phyloP scores from a whole-genome alignment of 1,140 invertebrate genomes.

The Pseudobourletiella spinata region DNA sequence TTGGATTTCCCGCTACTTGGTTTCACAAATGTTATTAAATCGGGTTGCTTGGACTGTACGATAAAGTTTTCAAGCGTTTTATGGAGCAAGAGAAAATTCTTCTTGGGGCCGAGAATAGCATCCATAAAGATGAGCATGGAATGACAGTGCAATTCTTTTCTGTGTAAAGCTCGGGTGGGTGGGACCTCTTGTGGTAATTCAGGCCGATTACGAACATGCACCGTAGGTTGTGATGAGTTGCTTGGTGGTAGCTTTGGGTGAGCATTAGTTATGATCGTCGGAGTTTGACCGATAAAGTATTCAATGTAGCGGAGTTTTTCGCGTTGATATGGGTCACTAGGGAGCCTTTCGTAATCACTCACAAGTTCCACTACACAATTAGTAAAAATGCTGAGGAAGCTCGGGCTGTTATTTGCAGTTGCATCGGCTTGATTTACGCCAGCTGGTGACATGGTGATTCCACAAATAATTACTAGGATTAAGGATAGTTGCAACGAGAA shows the following conservation, averaged over 20 bases:
- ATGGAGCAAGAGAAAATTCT: not conserved
- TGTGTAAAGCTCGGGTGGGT: not conserved
- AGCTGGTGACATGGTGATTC: too few relatives aligned
- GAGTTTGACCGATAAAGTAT: not conserved
- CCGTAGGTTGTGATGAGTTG: not conserved
- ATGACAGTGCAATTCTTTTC: not conserved
- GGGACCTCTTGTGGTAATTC: not conserved
- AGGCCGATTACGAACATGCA: too few relatives aligned
- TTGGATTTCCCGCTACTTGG: not conserved
- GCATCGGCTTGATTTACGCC: too few relatives aligned
- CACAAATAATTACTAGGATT: too few relatives aligned
- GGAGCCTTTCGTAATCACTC: not conserved
- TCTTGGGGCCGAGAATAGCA: not conserved
- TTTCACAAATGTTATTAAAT: not conserved
- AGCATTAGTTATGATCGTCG: not conserved
- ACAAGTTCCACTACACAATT: not conserved
- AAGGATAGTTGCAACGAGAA: too few relatives aligned
- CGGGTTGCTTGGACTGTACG: not conserved
- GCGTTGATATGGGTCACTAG: not conserved
- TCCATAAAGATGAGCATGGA: not conserved
- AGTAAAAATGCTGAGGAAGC: not conserved
- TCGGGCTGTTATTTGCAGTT: not conserved
- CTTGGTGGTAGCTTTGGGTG: not conserved
- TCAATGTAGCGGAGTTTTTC: not conserved
- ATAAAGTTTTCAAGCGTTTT: not conserved